phyloP scores from a whole-genome alignment of 2,888 invertebrate species.

The Hydrotaea cyrtoneurina region DNA sequence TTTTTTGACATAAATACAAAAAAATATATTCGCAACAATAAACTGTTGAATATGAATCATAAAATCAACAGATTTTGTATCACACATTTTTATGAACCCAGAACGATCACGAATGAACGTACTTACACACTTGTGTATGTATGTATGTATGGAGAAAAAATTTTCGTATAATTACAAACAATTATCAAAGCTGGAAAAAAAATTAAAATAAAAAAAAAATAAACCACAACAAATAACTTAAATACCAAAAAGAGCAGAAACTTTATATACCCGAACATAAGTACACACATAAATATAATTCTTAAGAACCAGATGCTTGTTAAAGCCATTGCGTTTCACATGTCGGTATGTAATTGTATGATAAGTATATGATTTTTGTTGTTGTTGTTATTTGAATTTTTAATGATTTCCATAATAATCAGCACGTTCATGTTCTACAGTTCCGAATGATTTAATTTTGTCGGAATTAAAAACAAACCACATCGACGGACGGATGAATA shows the following conservation, averaged over 20 bases:
- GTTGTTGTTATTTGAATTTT: conserved; percentile 4
- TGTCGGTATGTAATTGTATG: not conserved
- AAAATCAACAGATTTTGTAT: not conserved
- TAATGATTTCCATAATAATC: conserved; percentile 21
- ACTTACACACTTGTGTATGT: too few relatives aligned
- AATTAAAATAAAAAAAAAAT: not conserved
- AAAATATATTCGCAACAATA: not conserved
- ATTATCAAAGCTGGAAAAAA: not conserved
- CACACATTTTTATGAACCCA: too few relatives aligned
- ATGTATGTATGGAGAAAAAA: not conserved
- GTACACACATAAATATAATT: not conserved
- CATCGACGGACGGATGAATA: not conserved
- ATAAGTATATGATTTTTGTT: conserved; percentile 2
- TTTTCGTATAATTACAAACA: conserved; percentile 2
- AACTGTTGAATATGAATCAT: not conserved
- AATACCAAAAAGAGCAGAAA: not conserved
- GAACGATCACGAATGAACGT: too few relatives aligned
- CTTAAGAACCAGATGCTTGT: conserved; percentile 14
- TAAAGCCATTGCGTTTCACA: not conserved
- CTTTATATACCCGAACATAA: not conserved
- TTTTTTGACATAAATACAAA: too few relatives aligned
- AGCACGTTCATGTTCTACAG: conserved; percentile 33
- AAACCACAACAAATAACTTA: not conserved
- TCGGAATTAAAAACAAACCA: conserved; percentile 14
- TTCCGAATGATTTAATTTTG: conserved; percentile 16